phyloP scores from a whole-genome alignment of 2,113 vertebrate genomes.

The Oenanthe oenanthe region DNA sequence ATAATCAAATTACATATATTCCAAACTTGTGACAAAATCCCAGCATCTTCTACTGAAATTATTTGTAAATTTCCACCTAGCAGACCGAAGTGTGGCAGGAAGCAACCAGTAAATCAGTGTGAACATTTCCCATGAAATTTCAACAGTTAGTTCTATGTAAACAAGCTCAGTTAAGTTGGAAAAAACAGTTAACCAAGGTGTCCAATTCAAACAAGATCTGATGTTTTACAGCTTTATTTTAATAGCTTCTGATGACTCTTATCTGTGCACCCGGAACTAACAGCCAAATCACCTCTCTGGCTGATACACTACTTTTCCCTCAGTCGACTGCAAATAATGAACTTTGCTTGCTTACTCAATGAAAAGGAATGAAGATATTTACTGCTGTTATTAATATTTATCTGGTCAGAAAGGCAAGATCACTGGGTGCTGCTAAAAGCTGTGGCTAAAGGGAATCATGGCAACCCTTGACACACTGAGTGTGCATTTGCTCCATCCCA shows the following conservation, averaged over 20 bases:
- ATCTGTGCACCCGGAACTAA: background rate
- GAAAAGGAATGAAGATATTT: background rate
- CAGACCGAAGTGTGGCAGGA: background rate
- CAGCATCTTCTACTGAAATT: background rate
- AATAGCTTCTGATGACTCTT: background rate
- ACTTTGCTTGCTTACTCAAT: background rate
- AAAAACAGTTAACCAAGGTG: conserved; percentile 16
- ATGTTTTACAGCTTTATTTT: conserved; percentile 14
- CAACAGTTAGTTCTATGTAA: background rate
- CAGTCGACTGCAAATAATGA: background rate
- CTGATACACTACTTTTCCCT: background rate
- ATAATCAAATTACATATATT: background rate
- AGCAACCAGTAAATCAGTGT: background rate
- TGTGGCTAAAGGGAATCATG: background rate
- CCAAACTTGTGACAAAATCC: background rate
- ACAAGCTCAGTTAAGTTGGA: background rate
- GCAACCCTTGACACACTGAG: background rate
- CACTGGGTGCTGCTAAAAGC: background rate
- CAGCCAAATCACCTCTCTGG: background rate
- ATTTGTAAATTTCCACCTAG: background rate
- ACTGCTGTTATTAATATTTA: background rate
- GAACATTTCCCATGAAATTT: background rate
- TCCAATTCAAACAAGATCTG: conserved; percentile 10
- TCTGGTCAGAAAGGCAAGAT: background rate
- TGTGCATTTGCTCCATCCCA: background rate